phyloP scores from a whole-genome alignment of 2,888 invertebrate genomes.

The Globia sparganii region DNA sequence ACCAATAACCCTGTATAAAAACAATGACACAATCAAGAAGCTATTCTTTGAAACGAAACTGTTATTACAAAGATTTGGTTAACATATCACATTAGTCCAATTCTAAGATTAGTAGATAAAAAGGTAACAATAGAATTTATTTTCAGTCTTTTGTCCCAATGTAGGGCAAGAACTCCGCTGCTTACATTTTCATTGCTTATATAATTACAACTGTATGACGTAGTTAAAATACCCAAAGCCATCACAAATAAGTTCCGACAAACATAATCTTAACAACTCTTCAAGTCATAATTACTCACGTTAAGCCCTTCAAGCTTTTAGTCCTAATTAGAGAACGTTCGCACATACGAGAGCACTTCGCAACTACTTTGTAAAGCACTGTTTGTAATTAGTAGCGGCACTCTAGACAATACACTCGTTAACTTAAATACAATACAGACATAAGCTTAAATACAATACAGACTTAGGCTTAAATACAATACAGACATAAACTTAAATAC shows the following conservation, averaged over 20 bases:
- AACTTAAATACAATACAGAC: slow-evolving; percentile 1
- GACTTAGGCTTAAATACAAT: not conserved
- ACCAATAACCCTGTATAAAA: no score
- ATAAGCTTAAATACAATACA: not conserved
- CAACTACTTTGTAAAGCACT: slow-evolving; percentile 21
- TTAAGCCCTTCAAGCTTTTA: slow-evolving; percentile 24
- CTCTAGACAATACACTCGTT: slow-evolving; percentile 26
- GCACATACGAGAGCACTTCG: slow-evolving; percentile 29
- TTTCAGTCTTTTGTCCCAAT: no score
- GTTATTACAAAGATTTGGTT: no score
- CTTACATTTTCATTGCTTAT: no score
- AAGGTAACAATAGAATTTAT: no score
- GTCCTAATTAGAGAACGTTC: slow-evolving; percentile 39
- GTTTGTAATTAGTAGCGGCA: slow-evolving; percentile 27
- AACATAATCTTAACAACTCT: slow-evolving; percentile 28
- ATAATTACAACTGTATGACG: no score
- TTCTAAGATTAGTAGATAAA: no score
- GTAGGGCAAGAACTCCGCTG: no score
- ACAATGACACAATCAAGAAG: no score
- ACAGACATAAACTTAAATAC: slow-evolving; percentile 5
- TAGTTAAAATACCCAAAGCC: slow-evolving; percentile 14
- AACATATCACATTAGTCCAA: no score
- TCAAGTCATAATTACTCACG: slow-evolving; percentile 38
- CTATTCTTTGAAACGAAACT: no score
- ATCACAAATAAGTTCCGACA: slow-evolving; percentile 22